Evolutionary conservation across 2,113 vertebrate genomes (phyloP).

Genomic region (Colaptes auratus): DNA sequence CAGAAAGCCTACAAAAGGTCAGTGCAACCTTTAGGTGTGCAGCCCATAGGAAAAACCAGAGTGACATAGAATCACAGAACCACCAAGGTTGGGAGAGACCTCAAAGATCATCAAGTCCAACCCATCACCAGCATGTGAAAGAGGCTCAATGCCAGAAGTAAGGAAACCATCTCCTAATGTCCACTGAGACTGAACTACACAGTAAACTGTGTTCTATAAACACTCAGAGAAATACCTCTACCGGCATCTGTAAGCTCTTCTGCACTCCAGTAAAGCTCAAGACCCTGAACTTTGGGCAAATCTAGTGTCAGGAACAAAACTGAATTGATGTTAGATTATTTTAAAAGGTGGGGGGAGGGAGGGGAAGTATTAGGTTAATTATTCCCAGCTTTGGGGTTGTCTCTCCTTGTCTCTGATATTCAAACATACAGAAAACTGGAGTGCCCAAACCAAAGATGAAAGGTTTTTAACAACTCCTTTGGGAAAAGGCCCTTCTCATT

Average conservation of each 20-base stretch:
- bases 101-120: no score
- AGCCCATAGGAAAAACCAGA: not conserved
- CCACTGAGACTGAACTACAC: not conserved
- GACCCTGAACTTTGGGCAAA: not conserved
- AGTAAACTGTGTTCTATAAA: not conserved
- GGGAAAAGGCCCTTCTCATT: not conserved
- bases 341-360: not conserved
- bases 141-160: not conserved
- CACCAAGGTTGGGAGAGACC: no score
- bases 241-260: not conserved
- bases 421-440: not conserved
- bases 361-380: not conserved
- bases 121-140: not conserved
- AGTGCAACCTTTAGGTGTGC: not conserved
- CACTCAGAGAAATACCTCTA: not conserved
- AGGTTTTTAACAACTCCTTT: not conserved
- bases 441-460: not conserved
- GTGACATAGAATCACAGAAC: not conserved
- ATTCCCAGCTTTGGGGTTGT: not conserved
- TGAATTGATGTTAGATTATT: not conserved
- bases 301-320: not conserved
- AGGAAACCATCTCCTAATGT: not conserved
- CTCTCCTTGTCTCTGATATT: not conserved
- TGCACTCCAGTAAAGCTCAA: not conserved
- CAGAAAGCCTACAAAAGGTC: not conserved